Conservation (phyloP, 2,113 vertebrate genomes). For the Vulpes lagopus region DNA sequence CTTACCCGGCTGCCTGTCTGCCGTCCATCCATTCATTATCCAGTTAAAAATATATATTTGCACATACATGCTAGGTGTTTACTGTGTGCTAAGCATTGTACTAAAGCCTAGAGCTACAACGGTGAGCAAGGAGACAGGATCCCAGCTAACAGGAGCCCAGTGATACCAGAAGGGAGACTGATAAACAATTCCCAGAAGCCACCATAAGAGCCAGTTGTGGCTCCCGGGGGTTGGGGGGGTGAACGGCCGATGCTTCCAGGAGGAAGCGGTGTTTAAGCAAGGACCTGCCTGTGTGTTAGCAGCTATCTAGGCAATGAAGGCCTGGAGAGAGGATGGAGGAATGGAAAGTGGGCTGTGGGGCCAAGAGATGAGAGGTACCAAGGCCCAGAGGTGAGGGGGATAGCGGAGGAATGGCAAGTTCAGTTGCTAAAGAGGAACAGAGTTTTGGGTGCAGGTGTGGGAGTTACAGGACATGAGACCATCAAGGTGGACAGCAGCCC, state of each 20-base stretch:
- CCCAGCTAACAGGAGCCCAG: background rate
- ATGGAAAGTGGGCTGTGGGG: background rate
- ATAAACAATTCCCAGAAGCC: background rate
- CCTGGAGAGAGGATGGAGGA: background rate
- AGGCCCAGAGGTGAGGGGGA: background rate
- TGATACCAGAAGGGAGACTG: background rate
- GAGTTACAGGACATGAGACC: accelerated
- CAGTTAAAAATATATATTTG: background rate
- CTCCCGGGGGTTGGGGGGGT: background rate
- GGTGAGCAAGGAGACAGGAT: background rate
- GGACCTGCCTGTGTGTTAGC: background rate
- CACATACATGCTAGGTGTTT: background rate
- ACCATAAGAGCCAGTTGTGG: background rate
- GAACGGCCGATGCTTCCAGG: background rate
- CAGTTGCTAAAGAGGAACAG: background rate
- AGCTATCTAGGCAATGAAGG: background rate
- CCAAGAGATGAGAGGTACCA: background rate
- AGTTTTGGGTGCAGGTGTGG: background rate
- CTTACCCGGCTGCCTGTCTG: background rate
- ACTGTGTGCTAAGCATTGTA: background rate
- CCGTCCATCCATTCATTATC: background rate
- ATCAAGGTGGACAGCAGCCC: background rate
- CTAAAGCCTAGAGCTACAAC: background rate
- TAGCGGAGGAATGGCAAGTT: background rate
- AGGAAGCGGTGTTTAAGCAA: background rate